These are phyloP conservation scores for Drosophila borborema DNA, from an alignment of 2,888 invertebrate genomes.

Conservation along the genomic window DNA sequence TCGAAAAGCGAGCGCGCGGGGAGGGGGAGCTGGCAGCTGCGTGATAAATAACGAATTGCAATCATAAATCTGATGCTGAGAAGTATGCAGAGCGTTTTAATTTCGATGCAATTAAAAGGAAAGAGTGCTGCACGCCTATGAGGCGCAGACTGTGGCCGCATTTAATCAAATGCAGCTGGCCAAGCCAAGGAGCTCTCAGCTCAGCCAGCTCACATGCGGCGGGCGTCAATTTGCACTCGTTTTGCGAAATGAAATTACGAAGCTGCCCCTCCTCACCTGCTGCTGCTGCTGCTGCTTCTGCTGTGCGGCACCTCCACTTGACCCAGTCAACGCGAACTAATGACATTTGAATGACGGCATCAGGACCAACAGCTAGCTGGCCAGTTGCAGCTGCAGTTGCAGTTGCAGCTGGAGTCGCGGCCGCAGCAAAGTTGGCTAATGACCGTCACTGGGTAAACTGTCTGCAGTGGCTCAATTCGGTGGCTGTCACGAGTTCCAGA, in stretches of 20 bases:
- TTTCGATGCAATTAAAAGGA: constrained; percentile 71
- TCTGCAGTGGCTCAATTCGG: constrained; percentile 22
- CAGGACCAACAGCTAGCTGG: constrained; percentile 14
- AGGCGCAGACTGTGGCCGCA: constrained; percentile 20
- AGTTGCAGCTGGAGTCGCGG: constrained; percentile 23
- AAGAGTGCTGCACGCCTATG: neutral
- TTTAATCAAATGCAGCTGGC: constrained; percentile 75
- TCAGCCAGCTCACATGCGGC: constrained; percentile 35
- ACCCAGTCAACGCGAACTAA: constrained; percentile 57
- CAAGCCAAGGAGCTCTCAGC: constrained; percentile 31
- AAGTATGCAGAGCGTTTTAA: constrained; percentile 67
- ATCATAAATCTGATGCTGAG: constrained; percentile 68
- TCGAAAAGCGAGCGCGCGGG: neutral
- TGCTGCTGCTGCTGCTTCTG: neutral
- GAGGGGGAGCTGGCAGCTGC: neutral
- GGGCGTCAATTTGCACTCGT: constrained; percentile 50
- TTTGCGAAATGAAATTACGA: constrained; percentile 68
- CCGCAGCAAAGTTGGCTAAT: constrained; percentile 64
- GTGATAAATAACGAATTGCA: constrained; percentile 75
- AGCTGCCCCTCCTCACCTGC: constrained; percentile 12
- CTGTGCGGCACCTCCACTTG: constrained; percentile 11
- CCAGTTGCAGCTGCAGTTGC: constrained; percentile 11
- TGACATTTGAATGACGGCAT: constrained; percentile 76
- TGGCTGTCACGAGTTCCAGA: constrained; percentile 31
- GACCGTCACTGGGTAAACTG: constrained; percentile 42